Conservation (phyloP, 2,797 vertebrate genomes). For the Aldrovandia affinis region DNA sequence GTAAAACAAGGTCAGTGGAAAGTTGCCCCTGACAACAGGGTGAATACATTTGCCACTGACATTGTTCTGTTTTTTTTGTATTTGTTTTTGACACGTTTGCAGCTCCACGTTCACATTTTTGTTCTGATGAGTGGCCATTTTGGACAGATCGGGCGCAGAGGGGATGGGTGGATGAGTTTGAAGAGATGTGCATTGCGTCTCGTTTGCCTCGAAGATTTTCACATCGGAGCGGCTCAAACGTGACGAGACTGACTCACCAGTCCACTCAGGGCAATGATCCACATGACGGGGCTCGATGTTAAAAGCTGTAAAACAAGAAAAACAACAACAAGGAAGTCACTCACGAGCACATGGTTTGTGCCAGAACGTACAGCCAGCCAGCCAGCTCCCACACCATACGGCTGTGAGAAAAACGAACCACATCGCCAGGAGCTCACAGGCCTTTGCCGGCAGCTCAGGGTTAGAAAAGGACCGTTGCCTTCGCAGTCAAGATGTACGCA, state of each 20-base stretch:
- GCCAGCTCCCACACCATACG: not conserved
- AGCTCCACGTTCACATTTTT: no score
- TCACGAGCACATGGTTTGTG: not conserved
- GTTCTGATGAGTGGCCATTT: not conserved
- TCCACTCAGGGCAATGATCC: slow-evolving; percentile 92
- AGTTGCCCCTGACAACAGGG: no score
- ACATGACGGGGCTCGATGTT: slow-evolving; percentile 92
- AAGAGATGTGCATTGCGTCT: slow-evolving; percentile 3
- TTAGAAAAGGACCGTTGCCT: not conserved
- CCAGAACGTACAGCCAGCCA: not conserved
- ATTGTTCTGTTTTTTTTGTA: no score
- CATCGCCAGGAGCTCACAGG: not conserved
- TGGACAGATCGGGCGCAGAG: not conserved
- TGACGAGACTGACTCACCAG: slow-evolving; percentile 80
- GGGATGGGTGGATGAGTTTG: not conserved
- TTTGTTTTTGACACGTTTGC: no score
- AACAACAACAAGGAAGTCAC: slow-evolving; percentile 31
- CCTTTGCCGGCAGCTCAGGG: not conserved
- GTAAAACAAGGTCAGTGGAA: no score
- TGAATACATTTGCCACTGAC: no score
- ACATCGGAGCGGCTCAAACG: no score
- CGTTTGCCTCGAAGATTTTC: no score
- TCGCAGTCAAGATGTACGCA: no score
- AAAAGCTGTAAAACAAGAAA: slow-evolving; percentile 79
- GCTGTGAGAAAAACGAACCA: not conserved